Evolutionary conservation across 2,888 invertebrate genomes (phyloP), one percentile per base, ranked within the genome.

Genomic region (Habrosyne pyritoides): DNA sequence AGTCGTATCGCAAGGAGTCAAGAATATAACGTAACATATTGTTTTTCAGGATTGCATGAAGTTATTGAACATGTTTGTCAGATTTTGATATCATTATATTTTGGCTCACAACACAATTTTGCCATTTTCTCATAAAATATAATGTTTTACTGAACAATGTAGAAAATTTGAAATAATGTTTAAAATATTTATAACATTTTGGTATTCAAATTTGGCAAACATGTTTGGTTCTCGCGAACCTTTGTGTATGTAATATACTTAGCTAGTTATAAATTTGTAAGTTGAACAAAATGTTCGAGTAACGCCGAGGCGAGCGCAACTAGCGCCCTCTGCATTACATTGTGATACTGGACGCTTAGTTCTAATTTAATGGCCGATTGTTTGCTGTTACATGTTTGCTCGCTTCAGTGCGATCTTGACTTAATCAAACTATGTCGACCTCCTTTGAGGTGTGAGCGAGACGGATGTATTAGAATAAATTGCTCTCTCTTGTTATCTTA

Each of bases 271-370:
- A 83, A 86, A 86, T 84, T 28, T 82, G 66, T 85, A 82, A 83
- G 75, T 83, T 83, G 87, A 89, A 85, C 87, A 88, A 88, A 86
- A 72, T 61, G 79, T 83, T 84, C 79, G 77, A 66, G 64, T 66
- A 64, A 56, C 67, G 64, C 67, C 70, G 66, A 62, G 52, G 59
- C 53, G 8, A 18, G 6, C 42, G 42, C 42, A 42, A 42, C 42
- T 42, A 18, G 47, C 55, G 62, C 67, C 66, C 58, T 63, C 66
- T 67, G 69, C 42, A 72, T 67, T 66, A 64, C 71, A 71, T 67
- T 81, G 81, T 81, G 81, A 83, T 80, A 82, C 73, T 71, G 70
- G 56, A 61, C 61, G 49, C 56, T 55, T 63, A 60, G 62, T 67
- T 64, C 60, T 65, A 56, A 65, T 59, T 55, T 60, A 58, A 59